Conservation (phyloP, 2,113 vertebrate genomes). For the Heliornis fulica region DNA sequence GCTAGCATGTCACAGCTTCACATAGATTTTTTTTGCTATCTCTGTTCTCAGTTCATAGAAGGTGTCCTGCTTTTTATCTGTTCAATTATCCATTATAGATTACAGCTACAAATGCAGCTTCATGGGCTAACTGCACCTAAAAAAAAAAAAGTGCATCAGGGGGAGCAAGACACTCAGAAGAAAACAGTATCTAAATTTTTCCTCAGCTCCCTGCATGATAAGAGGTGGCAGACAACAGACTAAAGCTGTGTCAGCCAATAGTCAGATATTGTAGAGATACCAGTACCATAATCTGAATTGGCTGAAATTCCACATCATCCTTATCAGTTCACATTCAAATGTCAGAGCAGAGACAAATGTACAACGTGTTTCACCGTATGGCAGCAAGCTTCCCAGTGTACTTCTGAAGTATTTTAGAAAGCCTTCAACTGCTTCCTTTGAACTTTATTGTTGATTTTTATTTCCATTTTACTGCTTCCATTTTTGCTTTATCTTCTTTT, state of each 20-base stretch:
- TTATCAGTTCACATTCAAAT: not conserved
- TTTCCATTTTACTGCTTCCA: not conserved
- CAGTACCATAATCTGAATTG: not conserved
- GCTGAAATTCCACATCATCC: not conserved
- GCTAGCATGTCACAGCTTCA: not conserved
- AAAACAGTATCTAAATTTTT: not conserved
- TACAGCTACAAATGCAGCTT: not conserved
- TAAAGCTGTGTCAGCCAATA: not conserved
- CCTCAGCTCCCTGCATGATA: not conserved
- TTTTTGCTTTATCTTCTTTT: not conserved
- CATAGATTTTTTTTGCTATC: not conserved
- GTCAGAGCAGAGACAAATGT: not conserved
- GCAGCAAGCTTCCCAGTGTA: not conserved
- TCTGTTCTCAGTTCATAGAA: not conserved
- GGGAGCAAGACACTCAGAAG: not conserved
- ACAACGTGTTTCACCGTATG: not conserved
- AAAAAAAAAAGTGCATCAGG: not conserved
- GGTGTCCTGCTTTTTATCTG: not conserved
- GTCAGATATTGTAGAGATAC: not conserved
- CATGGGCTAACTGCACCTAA: not conserved
- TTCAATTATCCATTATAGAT: not conserved
- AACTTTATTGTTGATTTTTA: not conserved
- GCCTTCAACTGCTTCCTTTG: not conserved
- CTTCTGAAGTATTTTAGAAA: not conserved
- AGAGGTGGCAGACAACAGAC: not conserved